These are phyloP conservation scores for Trachymyrmex cornetzi DNA, from an alignment of 1,140 invertebrate species.

Conservation along the genomic window DNA sequence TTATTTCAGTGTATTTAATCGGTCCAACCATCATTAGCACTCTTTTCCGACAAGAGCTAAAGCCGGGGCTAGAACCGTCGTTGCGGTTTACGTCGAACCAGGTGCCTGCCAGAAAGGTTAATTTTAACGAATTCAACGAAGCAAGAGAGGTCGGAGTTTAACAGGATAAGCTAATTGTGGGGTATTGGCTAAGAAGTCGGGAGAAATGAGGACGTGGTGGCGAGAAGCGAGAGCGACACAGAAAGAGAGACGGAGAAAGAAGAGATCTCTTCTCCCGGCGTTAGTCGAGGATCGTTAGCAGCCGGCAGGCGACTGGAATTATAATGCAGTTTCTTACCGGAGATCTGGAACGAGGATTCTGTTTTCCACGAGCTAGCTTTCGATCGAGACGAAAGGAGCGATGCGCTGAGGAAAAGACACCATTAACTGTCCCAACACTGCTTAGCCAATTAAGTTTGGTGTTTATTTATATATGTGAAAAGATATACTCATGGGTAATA, in stretches of 20 bases:
- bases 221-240: slow-evolving; percentile 56
- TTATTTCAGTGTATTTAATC: slow-evolving; percentile 62
- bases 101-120: slow-evolving; percentile 80
- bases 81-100: slow-evolving; percentile 77
- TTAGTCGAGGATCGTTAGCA: slow-evolving; percentile 85
- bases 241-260: slow-evolving; percentile 69
- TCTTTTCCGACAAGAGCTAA: slow-evolving; percentile 67
- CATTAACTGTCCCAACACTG: not conserved
- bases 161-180: slow-evolving; percentile 87
- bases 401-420: slow-evolving; percentile 1
- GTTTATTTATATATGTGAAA: not conserved
- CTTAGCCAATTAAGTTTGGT: not conserved
- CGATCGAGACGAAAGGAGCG: slow-evolving; percentile 53
- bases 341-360: slow-evolving; percentile 64
- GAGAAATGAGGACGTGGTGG: slow-evolving; percentile 76
- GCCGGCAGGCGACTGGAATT: slow-evolving; percentile 84
- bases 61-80: slow-evolving; percentile 59
- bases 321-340: slow-evolving; percentile 85
- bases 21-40: slow-evolving; percentile 67
- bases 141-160: slow-evolving; percentile 84
- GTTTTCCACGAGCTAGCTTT: slow-evolving; percentile 62
- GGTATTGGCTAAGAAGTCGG: slow-evolving; percentile 86
- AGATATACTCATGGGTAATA: not conserved
- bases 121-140: slow-evolving; percentile 86
- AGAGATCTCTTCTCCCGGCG: slow-evolving; percentile 75